Base-by-base conservation (phyloP, 2,888 invertebrate genomes). In the Laspeyria flexula region DNA sequence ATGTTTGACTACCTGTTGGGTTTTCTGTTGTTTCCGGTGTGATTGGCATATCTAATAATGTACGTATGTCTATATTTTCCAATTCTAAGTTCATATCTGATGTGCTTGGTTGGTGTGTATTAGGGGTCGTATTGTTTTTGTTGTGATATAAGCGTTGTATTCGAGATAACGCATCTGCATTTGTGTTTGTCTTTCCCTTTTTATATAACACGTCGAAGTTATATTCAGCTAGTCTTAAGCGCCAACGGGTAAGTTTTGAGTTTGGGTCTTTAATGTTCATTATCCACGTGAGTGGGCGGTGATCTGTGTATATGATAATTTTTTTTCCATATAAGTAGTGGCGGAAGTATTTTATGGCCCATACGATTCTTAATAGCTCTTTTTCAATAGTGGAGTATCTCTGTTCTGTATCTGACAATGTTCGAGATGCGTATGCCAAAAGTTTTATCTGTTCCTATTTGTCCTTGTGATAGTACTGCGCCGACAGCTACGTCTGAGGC, bases 361-460 rank as follows among this genome's bases (percentile, higher is more conserved):
- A 37, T 23, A 37, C 1, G 1, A 37, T 23, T 0, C 12, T 21
- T 12, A 23, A 12, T 12, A 37, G 11, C 11, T 12, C 23, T 12
- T 37, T 37, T 12, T 37, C 37, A 1, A 37, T 37, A 4, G 37
- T 37, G 4, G 21, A 21, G 12, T 37, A 37, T 1, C 12, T 37
- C 0, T 1, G 18, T 21, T 37, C 37, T 0, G 11, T 12, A 0
- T 23, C 23, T 1, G 7, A 21, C 21, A 52, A 11, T 7, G 52
- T 52, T 7, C 52, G 41, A 5, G 43, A 52, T 21, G 42, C 43
- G 29, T 33, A 45, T 9, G 45, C 38, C n/a, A 5, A 38, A 29
- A 13, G 38, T 37, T 37, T 30, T 39, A 12, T 46, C 23, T 21
- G 30, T 30, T 10, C 44, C 38, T 18, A 44, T 37, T 11, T 27